phyloP scores from a whole-genome alignment of 1,140 invertebrate species.

The Leucophenga varia region DNA sequence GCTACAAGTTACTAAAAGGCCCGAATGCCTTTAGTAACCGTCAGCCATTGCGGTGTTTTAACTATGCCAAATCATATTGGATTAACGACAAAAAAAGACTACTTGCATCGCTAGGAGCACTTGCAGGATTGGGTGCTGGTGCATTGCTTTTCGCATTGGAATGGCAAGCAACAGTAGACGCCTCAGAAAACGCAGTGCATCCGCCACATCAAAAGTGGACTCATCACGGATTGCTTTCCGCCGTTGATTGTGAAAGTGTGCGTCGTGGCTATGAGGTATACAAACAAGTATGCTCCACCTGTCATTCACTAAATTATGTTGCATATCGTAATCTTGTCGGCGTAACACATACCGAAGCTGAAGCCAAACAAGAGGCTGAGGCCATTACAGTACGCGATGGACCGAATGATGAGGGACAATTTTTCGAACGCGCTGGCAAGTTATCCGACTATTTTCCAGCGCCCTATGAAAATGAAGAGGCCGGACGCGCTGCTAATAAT shows the following conservation, averaged over 20 bases:
- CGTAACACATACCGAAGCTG: conserved; percentile 86
- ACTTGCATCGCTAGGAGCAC: conserved; percentile 71
- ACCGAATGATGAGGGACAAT: conserved; percentile 87
- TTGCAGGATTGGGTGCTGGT: conserved; percentile 77
- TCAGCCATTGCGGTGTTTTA: too few species aligned
- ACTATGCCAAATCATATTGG: too few species aligned
- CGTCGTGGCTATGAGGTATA: conserved; percentile 97
- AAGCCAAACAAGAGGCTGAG: conserved; percentile 91
- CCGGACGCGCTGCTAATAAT: conserved; percentile 89
- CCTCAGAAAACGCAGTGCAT: conserved; percentile 76
- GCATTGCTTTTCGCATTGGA: conserved; percentile 82
- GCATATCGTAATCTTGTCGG: conserved; percentile 90
- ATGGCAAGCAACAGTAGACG: conserved; percentile 81
- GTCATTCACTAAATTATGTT: conserved; percentile 92
- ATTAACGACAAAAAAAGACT: too few species aligned
- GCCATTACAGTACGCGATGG: conserved; percentile 87
- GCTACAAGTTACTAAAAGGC: too few species aligned
- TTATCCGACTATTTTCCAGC: conserved; percentile 85
- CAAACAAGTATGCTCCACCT: conserved; percentile 99
- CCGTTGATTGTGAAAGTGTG: conserved; percentile 78
- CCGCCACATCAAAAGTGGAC: conserved; percentile 79
- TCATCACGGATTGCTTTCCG: conserved; percentile 72
- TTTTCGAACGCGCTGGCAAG: conserved; percentile 93
- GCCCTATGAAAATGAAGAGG: conserved; percentile 94
- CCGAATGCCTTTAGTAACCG: too few species aligned